Percentiles rank a stretch among this genome's conserved stretches.
These are phyloP conservation scores for Nasonovia ribisnigri DNA, from an alignment of 2,888 invertebrate genomes.

Conservation along the genomic window DNA sequence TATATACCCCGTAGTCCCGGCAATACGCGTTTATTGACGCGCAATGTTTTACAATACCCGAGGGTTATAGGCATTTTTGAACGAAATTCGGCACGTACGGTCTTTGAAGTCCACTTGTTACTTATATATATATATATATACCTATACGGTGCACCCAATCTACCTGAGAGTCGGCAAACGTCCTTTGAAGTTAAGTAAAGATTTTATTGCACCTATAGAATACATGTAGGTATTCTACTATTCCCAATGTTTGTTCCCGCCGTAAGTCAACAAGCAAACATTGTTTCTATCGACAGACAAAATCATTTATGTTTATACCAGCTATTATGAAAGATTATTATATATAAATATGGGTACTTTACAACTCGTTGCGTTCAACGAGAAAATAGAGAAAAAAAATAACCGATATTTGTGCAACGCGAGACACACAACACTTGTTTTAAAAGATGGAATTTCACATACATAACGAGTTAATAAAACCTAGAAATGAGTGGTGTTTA, in stretches of 20 bases:
- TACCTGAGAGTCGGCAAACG: constrained; percentile 55
- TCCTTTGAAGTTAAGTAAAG: constrained; percentile 61
- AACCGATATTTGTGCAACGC: constrained; percentile 4
- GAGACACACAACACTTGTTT: constrained; percentile 26
- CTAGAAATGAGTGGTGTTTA: constrained; percentile 23
- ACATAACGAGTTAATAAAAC: constrained; percentile 43
- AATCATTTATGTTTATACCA: constrained; percentile 7
- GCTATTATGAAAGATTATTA: background rate
- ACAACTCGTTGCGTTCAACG: background rate
- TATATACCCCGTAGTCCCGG: background rate
- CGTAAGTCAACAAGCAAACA: constrained; percentile 51
- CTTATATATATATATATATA: constrained; percentile 8
- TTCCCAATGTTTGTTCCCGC: constrained; percentile 57
- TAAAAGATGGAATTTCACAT: constrained; percentile 31
- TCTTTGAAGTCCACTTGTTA: constrained; percentile 57
- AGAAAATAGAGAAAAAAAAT: constrained; percentile 28
- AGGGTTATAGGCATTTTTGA: constrained; percentile 40
- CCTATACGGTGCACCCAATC: constrained; percentile 14
- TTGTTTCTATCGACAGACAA: constrained; percentile 33
- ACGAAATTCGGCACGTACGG: constrained; percentile 62
- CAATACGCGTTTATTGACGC: constrained; percentile 24
- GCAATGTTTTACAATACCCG: constrained; percentile 49
- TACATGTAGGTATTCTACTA: constrained; percentile 19
- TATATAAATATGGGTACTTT: background rate
- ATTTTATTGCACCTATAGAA: constrained; percentile 60